A percentile compares a stretch with the other conserved stretches of the same genome.
Conservation (phyloP, 23 tunicate species). For the Oikopleura vanhoeffeni region DNA sequence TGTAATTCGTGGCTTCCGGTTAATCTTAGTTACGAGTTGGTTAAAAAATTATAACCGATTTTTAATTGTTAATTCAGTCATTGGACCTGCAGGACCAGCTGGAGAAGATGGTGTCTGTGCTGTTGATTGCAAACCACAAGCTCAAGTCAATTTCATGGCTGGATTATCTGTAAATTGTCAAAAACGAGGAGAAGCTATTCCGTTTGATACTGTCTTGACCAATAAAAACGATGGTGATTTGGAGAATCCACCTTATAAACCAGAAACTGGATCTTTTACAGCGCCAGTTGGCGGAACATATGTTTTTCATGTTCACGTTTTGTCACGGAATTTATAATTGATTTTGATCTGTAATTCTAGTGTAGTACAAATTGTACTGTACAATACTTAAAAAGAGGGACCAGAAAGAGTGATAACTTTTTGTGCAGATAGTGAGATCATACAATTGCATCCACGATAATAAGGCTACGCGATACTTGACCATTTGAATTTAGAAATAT, state of each 20-base stretch:
- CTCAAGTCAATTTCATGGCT: slow-evolving; percentile 80
- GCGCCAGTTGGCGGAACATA: slow-evolving; percentile 79
- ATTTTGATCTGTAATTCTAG: too few species aligned
- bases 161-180: slow-evolving; percentile 41
- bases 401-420: too few species aligned
- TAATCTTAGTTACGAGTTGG: too few species aligned
- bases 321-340: background rate
- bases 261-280: slow-evolving; percentile 51
- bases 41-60: background rate
- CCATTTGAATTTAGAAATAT: too few species aligned
- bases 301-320: slow-evolving; percentile 57
- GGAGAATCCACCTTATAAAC: slow-evolving; percentile 31
- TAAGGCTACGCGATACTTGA: too few species aligned
- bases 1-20: too few species aligned
- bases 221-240: slow-evolving; percentile 19
- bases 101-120: slow-evolving; percentile 16
- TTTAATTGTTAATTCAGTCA: background rate
- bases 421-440: too few species aligned
- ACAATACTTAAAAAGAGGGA: too few species aligned
- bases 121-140: slow-evolving; percentile 24
- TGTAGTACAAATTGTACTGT: too few species aligned
- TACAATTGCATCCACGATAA: too few species aligned
- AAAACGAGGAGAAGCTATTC: slow-evolving; percentile 41
- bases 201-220: slow-evolving; percentile 65
- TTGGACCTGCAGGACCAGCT: slow-evolving; percentile 19